Evolutionary conservation across 2,797 vertebrate genomes (phyloP).

Genomic region (Lemur catta): DNA sequence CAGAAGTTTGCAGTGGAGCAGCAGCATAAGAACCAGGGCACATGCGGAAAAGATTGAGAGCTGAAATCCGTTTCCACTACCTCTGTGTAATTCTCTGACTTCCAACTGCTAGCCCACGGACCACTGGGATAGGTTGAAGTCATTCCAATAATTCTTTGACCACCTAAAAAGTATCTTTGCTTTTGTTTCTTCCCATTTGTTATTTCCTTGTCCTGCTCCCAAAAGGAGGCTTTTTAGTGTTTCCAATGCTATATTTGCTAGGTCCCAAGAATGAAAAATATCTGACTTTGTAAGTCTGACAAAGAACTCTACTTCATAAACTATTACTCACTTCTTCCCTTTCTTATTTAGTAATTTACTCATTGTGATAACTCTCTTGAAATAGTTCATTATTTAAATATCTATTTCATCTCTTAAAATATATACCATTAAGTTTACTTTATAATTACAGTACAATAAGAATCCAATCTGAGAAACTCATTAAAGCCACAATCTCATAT

Average conservation of each 20-base stretch:
- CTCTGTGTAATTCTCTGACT: not conserved
- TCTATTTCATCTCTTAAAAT: slow-evolving; percentile 63
- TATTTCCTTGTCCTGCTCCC: not conserved
- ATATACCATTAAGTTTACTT: slow-evolving; percentile 58
- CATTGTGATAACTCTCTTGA: slow-evolving; percentile 72
- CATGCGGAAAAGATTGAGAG: not conserved
- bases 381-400: slow-evolving; percentile 71
- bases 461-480: slow-evolving; percentile 38
- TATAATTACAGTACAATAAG: slow-evolving; percentile 59
- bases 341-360: slow-evolving; percentile 66
- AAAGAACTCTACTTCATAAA: slow-evolving; percentile 34
- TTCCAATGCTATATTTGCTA: not conserved
- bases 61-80: not conserved
- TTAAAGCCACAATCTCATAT: slow-evolving; percentile 26
- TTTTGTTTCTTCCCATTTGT: not conserved
- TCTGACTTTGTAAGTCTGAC: slow-evolving; percentile 49
- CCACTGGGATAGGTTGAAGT: not conserved
- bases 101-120: not conserved
- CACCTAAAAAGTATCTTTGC: not conserved
- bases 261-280: not conserved
- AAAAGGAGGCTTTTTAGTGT: not conserved
- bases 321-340: slow-evolving; percentile 48
- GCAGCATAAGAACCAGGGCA: no score
- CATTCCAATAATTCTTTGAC: not conserved
- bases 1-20: not conserved